Conservation (phyloP, 2,888 invertebrate genomes). For the Nyleta sp. region DNA sequence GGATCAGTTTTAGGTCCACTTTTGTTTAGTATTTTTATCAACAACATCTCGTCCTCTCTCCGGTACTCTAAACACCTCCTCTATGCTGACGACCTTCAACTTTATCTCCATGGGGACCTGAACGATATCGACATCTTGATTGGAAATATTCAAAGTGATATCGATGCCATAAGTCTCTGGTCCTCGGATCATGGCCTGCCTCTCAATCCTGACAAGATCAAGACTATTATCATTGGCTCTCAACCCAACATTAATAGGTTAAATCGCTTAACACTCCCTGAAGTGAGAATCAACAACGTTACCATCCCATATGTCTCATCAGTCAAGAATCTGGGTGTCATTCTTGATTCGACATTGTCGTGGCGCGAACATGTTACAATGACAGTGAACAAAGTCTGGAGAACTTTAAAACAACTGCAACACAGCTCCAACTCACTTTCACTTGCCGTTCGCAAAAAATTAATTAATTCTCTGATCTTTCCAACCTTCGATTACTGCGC, state of each 20-base stretch:
- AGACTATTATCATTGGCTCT: conserved; percentile 27
- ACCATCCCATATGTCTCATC: background rate
- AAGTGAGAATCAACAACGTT: background rate
- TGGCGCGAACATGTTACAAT: background rate
- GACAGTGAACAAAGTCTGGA: background rate
- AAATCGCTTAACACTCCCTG: too few relatives aligned
- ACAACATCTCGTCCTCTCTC: conserved; percentile 5
- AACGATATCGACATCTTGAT: background rate
- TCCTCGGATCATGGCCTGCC: background rate
- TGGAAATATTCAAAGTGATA: background rate
- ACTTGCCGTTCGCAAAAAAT: background rate
- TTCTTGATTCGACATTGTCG: conserved; percentile 3
- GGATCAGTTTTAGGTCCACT: conserved; percentile 32
- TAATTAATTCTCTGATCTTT: conserved; percentile 5
- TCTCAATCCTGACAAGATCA: conserved; percentile 16
- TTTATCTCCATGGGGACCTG: conserved; percentile 9
- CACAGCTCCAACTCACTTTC: background rate
- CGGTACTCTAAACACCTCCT: conserved; percentile 4
- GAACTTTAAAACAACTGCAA: background rate
- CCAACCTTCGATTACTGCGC: conserved; percentile 9
- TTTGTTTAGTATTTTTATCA: conserved; percentile 12
- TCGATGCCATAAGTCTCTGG: background rate
- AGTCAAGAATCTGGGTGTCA: conserved; percentile 1
- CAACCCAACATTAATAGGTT: too few relatives aligned
- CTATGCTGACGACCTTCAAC: conserved; percentile 42